Percentiles rank a stretch among this genome's conserved stretches.
Conservation (phyloP, 2,113 vertebrate species). For the Eptesicus fuscus region DNA sequence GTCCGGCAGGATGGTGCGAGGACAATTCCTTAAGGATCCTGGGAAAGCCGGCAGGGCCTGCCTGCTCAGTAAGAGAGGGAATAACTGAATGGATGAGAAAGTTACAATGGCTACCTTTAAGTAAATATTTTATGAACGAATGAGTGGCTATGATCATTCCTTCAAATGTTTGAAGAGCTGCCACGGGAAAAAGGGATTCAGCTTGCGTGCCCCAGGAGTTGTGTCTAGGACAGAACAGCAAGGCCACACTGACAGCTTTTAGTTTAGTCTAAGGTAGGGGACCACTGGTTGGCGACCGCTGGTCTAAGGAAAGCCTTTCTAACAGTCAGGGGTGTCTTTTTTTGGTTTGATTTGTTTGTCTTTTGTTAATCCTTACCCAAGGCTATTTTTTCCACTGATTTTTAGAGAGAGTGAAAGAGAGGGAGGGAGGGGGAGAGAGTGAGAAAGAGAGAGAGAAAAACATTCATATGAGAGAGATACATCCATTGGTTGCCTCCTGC, state of each 20-base stretch:
- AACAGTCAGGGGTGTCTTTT: not conserved
- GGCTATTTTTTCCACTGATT: no score
- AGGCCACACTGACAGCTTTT: not conserved
- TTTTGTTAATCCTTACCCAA: no score
- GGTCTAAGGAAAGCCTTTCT: not conserved
- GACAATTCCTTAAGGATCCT: rapidly evolving
- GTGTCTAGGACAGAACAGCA: not conserved
- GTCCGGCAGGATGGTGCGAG: not conserved
- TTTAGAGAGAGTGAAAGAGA: no score
- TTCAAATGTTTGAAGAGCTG: not conserved
- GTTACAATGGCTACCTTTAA: not conserved
- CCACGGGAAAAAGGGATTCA: not conserved
- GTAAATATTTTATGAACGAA: not conserved
- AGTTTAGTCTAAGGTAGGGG: not conserved
- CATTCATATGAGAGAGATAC: no score
- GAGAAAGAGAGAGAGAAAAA: no score
- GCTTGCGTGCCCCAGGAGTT: not conserved
- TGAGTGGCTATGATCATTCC: not conserved
- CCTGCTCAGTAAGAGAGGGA: not conserved
- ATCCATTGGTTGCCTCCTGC: no score
- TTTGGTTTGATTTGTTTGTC: no score
- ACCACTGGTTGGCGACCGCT: no score
- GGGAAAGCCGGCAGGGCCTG: not conserved
- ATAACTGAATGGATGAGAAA: not conserved
- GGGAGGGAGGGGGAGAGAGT: no score